Conservation (phyloP, 2,888 invertebrate species). For the Smittia sp. region DNA sequence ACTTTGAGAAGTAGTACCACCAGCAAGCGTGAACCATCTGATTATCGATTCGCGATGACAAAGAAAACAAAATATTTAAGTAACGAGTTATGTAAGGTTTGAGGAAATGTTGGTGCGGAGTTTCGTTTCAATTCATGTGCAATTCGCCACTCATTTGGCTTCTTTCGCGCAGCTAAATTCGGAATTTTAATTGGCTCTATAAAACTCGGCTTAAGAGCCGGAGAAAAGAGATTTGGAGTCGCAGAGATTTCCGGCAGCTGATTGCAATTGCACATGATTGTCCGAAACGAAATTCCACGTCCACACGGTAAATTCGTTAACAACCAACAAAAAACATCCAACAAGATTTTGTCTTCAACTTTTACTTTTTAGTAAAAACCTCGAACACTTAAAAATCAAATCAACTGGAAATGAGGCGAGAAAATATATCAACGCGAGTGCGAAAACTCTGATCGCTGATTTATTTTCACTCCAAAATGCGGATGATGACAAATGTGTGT, state of each 20-base stretch:
- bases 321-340: background rate
- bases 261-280: background rate
- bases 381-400: background rate
- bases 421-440: background rate
- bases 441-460: too few relatives aligned
- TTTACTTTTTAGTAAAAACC: background rate
- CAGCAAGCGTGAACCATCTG: conserved; percentile 93
- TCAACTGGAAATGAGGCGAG: background rate
- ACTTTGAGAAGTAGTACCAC: conserved; percentile 97
- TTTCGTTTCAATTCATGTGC: background rate
- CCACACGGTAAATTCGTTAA: background rate
- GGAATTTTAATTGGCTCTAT: background rate
- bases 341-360: background rate
- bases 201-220: background rate
- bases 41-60: conserved; percentile 45
- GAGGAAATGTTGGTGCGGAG: background rate
- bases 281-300: background rate
- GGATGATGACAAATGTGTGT: too few relatives aligned
- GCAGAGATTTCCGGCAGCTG: background rate
- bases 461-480: too few relatives aligned
- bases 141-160: background rate
- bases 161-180: background rate
- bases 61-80: conserved; percentile 42
- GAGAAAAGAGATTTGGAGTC: too few relatives aligned
- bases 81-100: background rate